A percentile compares a stretch with the other conserved stretches of the same genome.
These are phyloP conservation scores for Drosophila mayaguana DNA, from an alignment of 2,888 invertebrate genomes.

Conservation along the genomic window DNA sequence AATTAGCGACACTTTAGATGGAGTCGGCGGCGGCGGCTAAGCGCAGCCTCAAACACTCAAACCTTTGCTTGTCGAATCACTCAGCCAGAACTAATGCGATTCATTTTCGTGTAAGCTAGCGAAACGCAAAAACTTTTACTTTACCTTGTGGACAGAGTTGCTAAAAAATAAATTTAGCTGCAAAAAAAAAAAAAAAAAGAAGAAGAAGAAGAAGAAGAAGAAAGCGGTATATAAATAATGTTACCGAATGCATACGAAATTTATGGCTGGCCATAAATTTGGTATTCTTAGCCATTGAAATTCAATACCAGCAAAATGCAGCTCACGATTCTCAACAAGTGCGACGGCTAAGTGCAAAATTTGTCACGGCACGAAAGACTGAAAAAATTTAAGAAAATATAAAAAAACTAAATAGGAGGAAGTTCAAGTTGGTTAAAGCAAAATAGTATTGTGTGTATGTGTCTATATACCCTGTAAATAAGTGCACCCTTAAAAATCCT, in stretches of 20 bases:
- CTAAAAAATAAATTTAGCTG: neutral
- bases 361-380: conserved; percentile 53
- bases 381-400: neutral
- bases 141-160: neutral
- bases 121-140: conserved; percentile 51
- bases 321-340: conserved; percentile 75
- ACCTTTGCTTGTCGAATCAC: conserved; percentile 41
- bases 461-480: neutral
- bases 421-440: neutral
- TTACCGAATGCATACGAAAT: conserved; percentile 32
- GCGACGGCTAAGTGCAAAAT: conserved; percentile 64
- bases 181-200: neutral
- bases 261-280: conserved; percentile 58
- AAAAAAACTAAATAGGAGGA: conserved; percentile 23
- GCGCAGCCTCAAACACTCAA: conserved; percentile 38
- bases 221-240: conserved; percentile 30
- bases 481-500: no score
- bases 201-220: no score
- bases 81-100: conserved; percentile 69
- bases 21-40: no score
- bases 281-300: conserved; percentile 57
- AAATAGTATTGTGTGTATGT: neutral
- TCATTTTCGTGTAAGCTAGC: conserved; percentile 67
- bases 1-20: conserved; percentile 71
- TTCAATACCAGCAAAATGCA: conserved; percentile 68